Conservation (phyloP, 2,113 vertebrate species). For the Equus quagga region DNA sequence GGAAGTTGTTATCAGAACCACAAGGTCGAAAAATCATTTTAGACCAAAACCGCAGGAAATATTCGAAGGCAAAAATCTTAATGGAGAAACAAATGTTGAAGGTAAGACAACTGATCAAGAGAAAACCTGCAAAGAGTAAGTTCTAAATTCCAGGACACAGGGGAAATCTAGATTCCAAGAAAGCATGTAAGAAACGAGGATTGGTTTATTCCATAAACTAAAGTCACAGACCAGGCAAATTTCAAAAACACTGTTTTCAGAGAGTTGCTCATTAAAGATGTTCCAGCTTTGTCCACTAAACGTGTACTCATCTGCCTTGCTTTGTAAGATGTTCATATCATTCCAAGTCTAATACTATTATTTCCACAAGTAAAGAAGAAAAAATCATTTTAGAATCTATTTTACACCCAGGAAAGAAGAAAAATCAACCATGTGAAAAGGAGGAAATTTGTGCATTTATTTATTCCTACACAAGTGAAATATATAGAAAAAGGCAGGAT, state of each 20-base stretch:
- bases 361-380: not conserved
- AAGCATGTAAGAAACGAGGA: not conserved
- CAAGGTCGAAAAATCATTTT: constrained; percentile 77
- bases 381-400: constrained; percentile 28
- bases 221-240: constrained; percentile 56
- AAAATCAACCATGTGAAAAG: not conserved
- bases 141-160: constrained; percentile 10
- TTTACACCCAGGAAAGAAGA: not conserved
- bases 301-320: not conserved
- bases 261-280: not conserved
- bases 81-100: constrained; percentile 69
- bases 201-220: constrained; percentile 45
- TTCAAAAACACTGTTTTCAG: not conserved
- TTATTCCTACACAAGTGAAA: not conserved
- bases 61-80: constrained; percentile 69
- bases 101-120: constrained; percentile 42
- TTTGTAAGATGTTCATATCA: not conserved
- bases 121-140: constrained; percentile 46
- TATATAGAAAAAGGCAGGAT: not conserved
- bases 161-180: constrained; percentile 38
- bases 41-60: constrained; percentile 66
- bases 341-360: not conserved
- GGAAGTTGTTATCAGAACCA: constrained; percentile 81
- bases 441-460: not conserved
- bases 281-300: not conserved